A percentile compares a stretch with the other conserved stretches of the same genome.
These are phyloP conservation scores for Cancer borealis DNA, from an alignment of 2,888 invertebrate genomes.

Conservation along the genomic window DNA sequence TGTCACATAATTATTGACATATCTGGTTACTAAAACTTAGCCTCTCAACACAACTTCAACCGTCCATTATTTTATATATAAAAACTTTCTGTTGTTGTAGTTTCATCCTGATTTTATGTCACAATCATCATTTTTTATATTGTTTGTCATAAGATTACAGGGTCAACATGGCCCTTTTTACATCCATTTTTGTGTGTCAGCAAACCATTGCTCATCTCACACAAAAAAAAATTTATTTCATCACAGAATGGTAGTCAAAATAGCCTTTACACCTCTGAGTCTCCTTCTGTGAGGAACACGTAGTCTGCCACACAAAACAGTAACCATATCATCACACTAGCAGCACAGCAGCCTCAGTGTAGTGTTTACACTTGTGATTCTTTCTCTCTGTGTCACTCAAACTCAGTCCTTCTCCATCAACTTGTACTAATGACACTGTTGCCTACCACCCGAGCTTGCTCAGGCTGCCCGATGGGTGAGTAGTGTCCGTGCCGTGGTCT, in stretches of 20 bases:
- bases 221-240: background rate
- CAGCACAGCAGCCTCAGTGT: background rate
- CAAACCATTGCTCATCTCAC: background rate
- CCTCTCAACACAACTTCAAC: no score
- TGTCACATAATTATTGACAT: background rate
- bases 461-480: constrained; percentile 67
- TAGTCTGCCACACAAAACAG: background rate
- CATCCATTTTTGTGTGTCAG: background rate
- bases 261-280: background rate
- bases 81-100: no score
- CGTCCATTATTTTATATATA: no score
- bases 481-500: background rate
- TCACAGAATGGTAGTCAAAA: no score
- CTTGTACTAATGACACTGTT: constrained; percentile 61
- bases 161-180: background rate
- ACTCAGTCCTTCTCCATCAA: background rate
- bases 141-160: background rate
- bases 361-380: background rate
- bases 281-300: background rate
- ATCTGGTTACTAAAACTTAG: no score
- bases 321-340: background rate
- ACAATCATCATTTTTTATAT: background rate
- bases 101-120: background rate
- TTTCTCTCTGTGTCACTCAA: background rate
- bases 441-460: constrained; percentile 65